Base-by-base conservation (phyloP, 2,888 invertebrate genomes). In the Teinopalpus imperialis region DNA sequence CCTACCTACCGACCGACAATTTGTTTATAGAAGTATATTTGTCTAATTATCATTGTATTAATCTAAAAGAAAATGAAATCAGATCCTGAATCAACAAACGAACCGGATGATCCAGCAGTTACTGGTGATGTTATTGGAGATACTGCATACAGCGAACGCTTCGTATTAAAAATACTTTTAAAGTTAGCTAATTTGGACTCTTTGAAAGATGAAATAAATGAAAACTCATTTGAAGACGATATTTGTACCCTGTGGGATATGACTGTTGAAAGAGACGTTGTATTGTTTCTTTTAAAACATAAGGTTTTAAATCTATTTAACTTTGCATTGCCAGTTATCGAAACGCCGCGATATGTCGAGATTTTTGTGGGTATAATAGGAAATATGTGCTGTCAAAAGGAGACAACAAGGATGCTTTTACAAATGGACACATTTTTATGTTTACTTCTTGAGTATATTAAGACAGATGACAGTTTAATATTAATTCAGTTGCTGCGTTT, bases 241-340 rank as follows among this genome's bases (percentile, higher is more conserved):
- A 81, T 96, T 23, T 94, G 95, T 63, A 91, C 92, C 3, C 71
- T 96, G 0, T 96, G 96, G 96, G 95, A 96, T 57, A 96, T 95
- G 95, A 94, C 95, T 0, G 89, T 93, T 0, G 94, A 96, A 56
- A 90, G 91, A 53, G 95, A 95, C 63, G 93, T 96, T 0, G 94
- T 94, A 5, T 64, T 90, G 27, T 93, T 93, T 63, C 78, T 96
- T 6, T 76, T 93, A 43, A 87, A 92, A 56, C 91, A 94, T 50
- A 90, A 94, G 49, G 92, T 93, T 47, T 82, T 94, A 2, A 91
- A 92, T 43, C 80, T 95, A 9, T 91, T 93, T 8, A 83, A 90
- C 54, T 87, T 90, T 45, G 89, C 90, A 0, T 65, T 93, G 34
- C 82, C 87, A 31, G 75, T 77, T 7, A 90, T 93, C 0, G 88